These are phyloP conservation scores for Druon quercuslanigerum DNA, from an alignment of 1,140 invertebrate species.

Conservation along the genomic window DNA sequence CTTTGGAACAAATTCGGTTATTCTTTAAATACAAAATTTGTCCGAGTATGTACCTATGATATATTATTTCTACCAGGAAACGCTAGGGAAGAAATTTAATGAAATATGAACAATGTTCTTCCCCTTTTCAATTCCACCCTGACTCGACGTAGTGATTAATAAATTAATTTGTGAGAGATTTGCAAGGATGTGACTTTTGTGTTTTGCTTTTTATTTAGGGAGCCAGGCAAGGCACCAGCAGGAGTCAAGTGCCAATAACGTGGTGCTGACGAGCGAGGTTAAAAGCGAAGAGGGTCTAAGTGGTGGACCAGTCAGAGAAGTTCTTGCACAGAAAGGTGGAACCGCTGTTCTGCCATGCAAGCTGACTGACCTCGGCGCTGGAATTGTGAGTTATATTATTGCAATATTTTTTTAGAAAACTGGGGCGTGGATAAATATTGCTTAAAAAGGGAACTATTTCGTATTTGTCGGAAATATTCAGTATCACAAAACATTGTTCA, in stretches of 20 bases:
- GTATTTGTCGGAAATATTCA: too few relatives aligned
- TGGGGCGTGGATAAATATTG: neutral
- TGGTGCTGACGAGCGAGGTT: conserved; percentile 52
- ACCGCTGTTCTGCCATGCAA: conserved; percentile 84
- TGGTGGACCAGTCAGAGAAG: conserved; percentile 70
- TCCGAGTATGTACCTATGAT: too few relatives aligned
- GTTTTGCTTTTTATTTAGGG: conserved; percentile 54
- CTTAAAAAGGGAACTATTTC: conserved; percentile 12
- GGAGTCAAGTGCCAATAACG: conserved; percentile 59
- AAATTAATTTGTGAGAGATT: neutral
- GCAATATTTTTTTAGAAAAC: neutral
- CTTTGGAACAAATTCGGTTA: too few relatives aligned
- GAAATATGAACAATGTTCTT: too few relatives aligned
- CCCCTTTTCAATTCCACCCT: neutral
- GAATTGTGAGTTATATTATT: conserved; percentile 79
- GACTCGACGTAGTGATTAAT: neutral
- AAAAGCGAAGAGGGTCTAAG: conserved; percentile 59
- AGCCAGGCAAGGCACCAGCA: conserved; percentile 66
- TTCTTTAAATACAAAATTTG: too few relatives aligned
- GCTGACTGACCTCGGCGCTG: conserved; percentile 81
- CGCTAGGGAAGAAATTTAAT: too few relatives aligned
- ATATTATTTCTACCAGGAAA: too few relatives aligned
- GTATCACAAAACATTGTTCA: too few relatives aligned
- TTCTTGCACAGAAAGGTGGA: conserved; percentile 84
- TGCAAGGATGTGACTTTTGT: conserved; percentile 4